Conservation (phyloP, 35 echinoderm and acorn worm species). For the Chiridota heheva region DNA sequence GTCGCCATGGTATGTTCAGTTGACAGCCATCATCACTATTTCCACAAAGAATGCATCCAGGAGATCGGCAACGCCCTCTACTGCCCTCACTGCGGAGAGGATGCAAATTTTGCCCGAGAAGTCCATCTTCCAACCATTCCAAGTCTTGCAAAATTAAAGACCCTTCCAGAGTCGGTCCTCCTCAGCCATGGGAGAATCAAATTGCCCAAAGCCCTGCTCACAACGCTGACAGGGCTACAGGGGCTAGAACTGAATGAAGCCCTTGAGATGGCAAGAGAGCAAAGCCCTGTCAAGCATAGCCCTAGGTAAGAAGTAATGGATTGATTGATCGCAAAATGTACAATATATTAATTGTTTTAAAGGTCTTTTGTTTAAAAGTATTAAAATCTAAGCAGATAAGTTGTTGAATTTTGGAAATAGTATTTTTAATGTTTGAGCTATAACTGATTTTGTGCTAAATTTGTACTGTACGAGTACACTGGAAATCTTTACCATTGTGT, state of each 20-base stretch:
- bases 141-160: slow-evolving; percentile 41
- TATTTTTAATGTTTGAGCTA: no score
- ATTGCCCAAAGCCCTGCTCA: slow-evolving; percentile 58
- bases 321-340: no score
- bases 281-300: no score
- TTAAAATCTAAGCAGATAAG: no score
- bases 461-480: no score
- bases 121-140: slow-evolving; percentile 52
- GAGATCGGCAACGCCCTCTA: slow-evolving; percentile 88
- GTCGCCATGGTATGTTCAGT: slow-evolving; percentile 71
- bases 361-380: no score
- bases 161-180: slow-evolving; percentile 55
- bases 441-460: no score
- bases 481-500: no score
- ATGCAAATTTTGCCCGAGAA: slow-evolving; percentile 59
- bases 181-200: slow-evolving; percentile 62
- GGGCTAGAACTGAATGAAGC: slow-evolving; percentile 35
- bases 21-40: slow-evolving; percentile 74
- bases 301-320: no score
- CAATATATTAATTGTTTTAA: no score
- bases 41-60: slow-evolving; percentile 89
- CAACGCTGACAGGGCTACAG: slow-evolving; percentile 51
- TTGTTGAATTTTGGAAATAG: no score
- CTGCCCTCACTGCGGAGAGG: slow-evolving; percentile 96
- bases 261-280: not conserved